phyloP scores from a whole-genome alignment of 1,140 invertebrate genomes.

The Ridgeia piscesae region DNA sequence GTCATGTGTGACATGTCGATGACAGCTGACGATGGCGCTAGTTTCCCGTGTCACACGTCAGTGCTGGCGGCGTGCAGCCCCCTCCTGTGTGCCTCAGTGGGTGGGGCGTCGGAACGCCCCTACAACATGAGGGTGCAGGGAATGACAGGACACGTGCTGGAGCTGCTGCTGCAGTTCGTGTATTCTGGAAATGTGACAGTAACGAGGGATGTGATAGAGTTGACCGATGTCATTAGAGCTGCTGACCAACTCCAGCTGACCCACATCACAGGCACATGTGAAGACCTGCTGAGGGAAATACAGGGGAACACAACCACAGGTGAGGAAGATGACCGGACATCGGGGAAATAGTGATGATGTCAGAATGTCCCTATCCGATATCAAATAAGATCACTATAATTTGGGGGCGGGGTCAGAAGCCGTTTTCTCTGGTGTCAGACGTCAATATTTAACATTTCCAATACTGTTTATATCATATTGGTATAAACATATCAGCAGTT shows the following conservation, averaged over 20 bases:
- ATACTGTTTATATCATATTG: too few species aligned
- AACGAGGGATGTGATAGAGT: not conserved
- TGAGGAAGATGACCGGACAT: not conserved
- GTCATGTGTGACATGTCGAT: not conserved
- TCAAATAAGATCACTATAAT: too few species aligned
- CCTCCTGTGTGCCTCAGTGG: not conserved
- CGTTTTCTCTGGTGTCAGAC: too few species aligned
- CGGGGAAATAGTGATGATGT: too few species aligned
- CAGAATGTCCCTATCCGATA: too few species aligned
- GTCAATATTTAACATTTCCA: too few species aligned
- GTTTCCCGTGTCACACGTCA: not conserved
- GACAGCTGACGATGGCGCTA: not conserved
- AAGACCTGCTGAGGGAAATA: not conserved
- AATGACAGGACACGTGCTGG: not conserved
- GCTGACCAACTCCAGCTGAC: not conserved
- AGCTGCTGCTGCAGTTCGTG: not conserved
- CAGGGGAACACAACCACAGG: not conserved
- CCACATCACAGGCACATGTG: not conserved
- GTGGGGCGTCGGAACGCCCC: not conserved
- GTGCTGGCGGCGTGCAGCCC: not conserved
- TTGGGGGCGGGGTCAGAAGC: too few species aligned
- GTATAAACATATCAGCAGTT: too few species aligned
- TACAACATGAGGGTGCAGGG: not conserved
- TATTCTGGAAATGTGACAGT: not conserved
- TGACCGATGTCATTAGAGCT: not conserved